Percentiles rank a stretch among this genome's conserved stretches.
phyloP scores from a whole-genome alignment of 2,797 vertebrate genomes.

The Dryobates pubescens region DNA sequence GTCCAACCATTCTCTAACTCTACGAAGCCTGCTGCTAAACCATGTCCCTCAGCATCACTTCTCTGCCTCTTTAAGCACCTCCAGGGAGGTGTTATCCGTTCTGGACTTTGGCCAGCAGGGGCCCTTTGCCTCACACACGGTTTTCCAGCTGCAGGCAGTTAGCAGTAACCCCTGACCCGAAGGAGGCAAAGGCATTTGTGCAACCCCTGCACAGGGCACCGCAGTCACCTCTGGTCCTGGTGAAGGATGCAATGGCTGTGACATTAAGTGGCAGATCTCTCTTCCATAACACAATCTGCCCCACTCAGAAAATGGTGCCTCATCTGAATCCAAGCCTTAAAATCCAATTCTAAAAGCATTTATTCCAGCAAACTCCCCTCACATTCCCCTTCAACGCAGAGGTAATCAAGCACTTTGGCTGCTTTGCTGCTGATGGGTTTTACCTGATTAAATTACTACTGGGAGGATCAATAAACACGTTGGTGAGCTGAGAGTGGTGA shows the following conservation, averaged over 20 bases:
- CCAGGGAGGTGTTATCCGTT: background rate
- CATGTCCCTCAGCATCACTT: too few species aligned
- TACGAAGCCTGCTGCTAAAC: too few species aligned
- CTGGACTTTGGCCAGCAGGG: background rate
- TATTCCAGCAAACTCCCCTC: background rate
- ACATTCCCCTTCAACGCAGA: background rate
- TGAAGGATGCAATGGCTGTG: background rate
- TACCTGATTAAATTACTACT: background rate
- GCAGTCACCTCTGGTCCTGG: background rate
- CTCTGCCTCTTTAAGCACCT: too few species aligned
- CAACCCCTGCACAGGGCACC: fast-evolving
- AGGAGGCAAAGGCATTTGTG: background rate
- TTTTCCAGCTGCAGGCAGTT: background rate
- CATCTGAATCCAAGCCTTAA: background rate
- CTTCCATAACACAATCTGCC: background rate
- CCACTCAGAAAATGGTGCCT: background rate
- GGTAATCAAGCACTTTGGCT: background rate
- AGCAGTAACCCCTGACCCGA: background rate
- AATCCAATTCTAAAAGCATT: background rate
- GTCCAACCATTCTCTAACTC: too few species aligned
- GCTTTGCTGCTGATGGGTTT: background rate
- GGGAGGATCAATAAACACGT: background rate
- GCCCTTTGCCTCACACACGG: fast-evolving
- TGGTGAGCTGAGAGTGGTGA: background rate
- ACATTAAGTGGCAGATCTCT: background rate